phyloP scores from a whole-genome alignment of 2,797 vertebrate genomes.

The Leptodactylus fallax region DNA sequence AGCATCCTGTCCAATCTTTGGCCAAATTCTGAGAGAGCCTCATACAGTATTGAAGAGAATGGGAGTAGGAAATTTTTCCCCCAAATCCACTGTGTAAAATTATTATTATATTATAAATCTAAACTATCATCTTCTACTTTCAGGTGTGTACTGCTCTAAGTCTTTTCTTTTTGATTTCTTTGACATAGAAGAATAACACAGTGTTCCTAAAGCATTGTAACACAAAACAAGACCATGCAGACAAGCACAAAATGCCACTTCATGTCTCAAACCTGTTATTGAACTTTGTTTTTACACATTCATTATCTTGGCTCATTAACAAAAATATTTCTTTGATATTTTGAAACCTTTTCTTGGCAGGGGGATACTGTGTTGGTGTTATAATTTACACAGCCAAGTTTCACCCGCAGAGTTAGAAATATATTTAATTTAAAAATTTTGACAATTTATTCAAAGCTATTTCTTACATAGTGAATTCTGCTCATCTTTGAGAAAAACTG shows the following conservation, averaged over 20 bases:
- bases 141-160: neutral
- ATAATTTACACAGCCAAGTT: neutral
- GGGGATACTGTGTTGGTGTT: neutral
- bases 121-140: neutral
- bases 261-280: neutral
- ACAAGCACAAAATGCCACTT: neutral
- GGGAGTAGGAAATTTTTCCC: too few species aligned
- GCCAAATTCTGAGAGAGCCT: too few species aligned
- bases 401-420: neutral
- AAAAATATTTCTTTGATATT: conserved; percentile 12
- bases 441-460: neutral
- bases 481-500: neutral
- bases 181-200: neutral
- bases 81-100: too few species aligned
- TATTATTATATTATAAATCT: neutral
- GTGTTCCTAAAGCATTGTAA: neutral
- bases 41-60: too few species aligned
- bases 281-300: conserved; percentile 4
- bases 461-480: neutral
- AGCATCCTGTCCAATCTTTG: too few species aligned
- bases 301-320: neutral
- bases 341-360: neutral
- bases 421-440: neutral
- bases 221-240: neutral
- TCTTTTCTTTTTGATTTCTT: neutral